phyloP scores from a whole-genome alignment of 2,888 invertebrate genomes.

The Cosmia trapezina region DNA sequence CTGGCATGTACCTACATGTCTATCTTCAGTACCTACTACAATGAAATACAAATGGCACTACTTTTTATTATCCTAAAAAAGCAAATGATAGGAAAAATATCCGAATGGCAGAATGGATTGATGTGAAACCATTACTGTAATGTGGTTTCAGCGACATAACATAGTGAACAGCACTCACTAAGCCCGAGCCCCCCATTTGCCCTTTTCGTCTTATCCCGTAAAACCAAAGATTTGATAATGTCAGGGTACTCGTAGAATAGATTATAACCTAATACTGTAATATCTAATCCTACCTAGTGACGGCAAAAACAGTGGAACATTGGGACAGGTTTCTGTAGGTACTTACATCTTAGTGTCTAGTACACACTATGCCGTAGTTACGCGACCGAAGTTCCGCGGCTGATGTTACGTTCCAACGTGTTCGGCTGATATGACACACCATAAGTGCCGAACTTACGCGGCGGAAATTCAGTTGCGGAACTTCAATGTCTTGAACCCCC shows the following conservation, averaged over 20 bases:
- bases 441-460: too few relatives aligned
- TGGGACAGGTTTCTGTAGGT: background rate
- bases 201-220: conserved; percentile 1
- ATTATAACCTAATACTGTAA: conserved; percentile 2
- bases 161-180: conserved; percentile 3
- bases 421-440: too few relatives aligned
- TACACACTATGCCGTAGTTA: too few relatives aligned
- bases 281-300: background rate
- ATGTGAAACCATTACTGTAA: conserved; percentile 34
- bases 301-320: background rate
- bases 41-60: background rate
- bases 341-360: too few relatives aligned
- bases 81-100: background rate
- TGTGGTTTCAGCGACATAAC: conserved; percentile 11
- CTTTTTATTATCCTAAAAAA: conserved; percentile 7
- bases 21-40: background rate
- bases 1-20: background rate
- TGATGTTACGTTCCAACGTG: too few relatives aligned
- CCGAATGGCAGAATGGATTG: background rate
- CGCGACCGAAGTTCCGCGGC: too few relatives aligned
- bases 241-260: conserved; percentile 7
- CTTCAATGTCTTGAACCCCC: too few relatives aligned
- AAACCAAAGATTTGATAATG: conserved; percentile 29
- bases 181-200: background rate
- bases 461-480: too few relatives aligned